A percentile compares a stretch with the other conserved stretches of the same genome.
Conservation (phyloP, 2,113 vertebrate genomes). For the Coryphaenoides rupestris region DNA sequence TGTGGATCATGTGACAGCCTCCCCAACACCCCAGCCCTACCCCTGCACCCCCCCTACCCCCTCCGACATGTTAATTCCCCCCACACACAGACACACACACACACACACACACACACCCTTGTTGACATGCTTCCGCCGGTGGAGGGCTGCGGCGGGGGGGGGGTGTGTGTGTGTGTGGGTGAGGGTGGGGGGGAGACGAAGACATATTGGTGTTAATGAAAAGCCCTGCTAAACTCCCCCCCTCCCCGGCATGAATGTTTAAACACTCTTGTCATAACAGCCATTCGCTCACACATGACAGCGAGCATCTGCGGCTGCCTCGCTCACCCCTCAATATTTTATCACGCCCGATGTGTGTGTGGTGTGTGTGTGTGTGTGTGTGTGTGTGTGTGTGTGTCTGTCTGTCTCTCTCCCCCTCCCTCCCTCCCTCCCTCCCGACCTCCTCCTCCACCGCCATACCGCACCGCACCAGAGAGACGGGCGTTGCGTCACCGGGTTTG, state of each 20-base stretch:
- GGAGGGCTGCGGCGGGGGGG: constrained; percentile 49
- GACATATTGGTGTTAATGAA: constrained; percentile 91
- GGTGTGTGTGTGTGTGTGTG: too few relatives aligned
- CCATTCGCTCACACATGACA: constrained; percentile 88
- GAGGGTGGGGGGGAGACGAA: constrained; percentile 71
- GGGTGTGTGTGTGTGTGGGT: too few relatives aligned
- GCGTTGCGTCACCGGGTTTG: constrained; percentile 60
- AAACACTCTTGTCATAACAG: constrained; percentile 94
- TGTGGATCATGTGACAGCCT: constrained; percentile 46
- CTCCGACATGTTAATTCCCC: constrained; percentile 72
- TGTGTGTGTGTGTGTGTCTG: too few relatives aligned
- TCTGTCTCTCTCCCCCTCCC: too few relatives aligned
- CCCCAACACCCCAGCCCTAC: too few relatives aligned
- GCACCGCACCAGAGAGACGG: too few relatives aligned
- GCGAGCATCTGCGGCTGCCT: constrained; percentile 92
- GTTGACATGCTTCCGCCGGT: constrained; percentile 71
- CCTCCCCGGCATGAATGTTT: constrained; percentile 89
- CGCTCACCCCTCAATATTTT: constrained; percentile 93
- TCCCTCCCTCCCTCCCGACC: too few relatives aligned
- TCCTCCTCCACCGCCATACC: constrained; percentile 61
- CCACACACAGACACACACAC: too few relatives aligned
- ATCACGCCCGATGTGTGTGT: too few relatives aligned
- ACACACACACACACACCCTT: constrained; percentile 66
- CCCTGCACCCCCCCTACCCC: too few relatives aligned
- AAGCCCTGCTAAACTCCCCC: constrained; percentile 91